Percentiles rank a stretch among this genome's conserved stretches.
phyloP scores from a whole-genome alignment of 2,113 vertebrate species.

The Siniperca knerii region DNA sequence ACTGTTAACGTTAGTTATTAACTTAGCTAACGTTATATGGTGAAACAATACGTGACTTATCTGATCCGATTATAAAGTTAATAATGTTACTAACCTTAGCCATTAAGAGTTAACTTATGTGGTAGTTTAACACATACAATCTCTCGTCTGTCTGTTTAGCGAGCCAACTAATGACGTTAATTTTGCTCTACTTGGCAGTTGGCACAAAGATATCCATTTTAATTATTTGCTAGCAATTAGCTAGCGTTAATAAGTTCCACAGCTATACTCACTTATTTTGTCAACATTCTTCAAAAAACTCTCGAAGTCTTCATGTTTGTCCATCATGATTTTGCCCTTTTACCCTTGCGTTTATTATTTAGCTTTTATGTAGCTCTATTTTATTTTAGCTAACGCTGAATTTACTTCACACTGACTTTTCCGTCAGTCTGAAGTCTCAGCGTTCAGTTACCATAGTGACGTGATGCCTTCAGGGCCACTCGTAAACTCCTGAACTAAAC shows the following conservation, averaged over 20 bases:
- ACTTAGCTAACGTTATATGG: neutral
- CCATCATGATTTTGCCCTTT: slow-evolving; percentile 2
- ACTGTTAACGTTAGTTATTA: no score
- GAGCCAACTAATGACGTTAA: neutral
- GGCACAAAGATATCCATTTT: neutral
- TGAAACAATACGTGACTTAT: neutral
- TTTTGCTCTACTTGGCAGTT: no score
- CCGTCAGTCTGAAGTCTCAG: accelerated
- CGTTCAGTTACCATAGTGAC: slow-evolving; percentile 63
- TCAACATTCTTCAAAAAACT: slow-evolving; percentile 80
- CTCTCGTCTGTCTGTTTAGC: no score
- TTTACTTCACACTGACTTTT: neutral
- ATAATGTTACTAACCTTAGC: no score
- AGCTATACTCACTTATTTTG: slow-evolving; percentile 80
- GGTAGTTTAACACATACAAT: no score
- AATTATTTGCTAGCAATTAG: neutral
- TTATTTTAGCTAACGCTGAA: neutral
- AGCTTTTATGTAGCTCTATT: neutral
- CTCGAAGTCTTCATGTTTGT: slow-evolving; percentile 71
- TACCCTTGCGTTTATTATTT: neutral
- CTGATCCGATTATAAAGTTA: no score
- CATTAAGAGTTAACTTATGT: no score
- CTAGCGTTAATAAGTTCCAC: neutral
- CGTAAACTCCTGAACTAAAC: accelerated
- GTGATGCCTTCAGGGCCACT: slow-evolving; percentile 6